Percentiles rank a stretch among this genome's conserved stretches.
These are phyloP conservation scores for Salpingus planirostris DNA, from an alignment of 2,888 invertebrate genomes.

Conservation along the genomic window DNA sequence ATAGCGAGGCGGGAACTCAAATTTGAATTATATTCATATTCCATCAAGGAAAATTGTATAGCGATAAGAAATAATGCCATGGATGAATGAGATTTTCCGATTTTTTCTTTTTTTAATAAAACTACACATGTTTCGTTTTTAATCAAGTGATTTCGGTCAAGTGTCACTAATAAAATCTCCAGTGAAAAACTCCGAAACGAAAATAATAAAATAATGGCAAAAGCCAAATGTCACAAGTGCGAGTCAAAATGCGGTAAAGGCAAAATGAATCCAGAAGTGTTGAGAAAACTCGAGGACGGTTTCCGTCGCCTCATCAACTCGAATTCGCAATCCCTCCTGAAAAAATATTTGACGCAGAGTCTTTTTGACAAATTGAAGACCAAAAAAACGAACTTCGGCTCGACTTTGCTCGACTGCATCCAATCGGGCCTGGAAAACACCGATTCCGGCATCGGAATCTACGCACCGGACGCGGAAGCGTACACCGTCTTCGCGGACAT, in stretches of 20 bases:
- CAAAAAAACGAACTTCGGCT: conserved; percentile 49
- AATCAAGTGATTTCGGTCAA: too few relatives aligned
- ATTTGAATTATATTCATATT: too few relatives aligned
- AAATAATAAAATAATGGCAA: background rate
- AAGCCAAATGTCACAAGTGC: conserved; percentile 25
- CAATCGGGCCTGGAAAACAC: conserved; percentile 56
- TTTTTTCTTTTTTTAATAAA: too few relatives aligned
- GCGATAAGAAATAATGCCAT: too few relatives aligned
- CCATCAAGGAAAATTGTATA: too few relatives aligned
- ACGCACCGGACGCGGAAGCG: conserved; percentile 61
- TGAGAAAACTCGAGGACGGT: conserved; percentile 44
- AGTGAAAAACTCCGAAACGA: too few relatives aligned
- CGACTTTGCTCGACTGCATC: conserved; percentile 54
- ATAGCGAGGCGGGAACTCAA: too few relatives aligned
- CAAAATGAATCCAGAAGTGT: conserved; percentile 35
- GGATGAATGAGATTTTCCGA: too few relatives aligned
- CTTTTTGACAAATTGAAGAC: conserved; percentile 48
- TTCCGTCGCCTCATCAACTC: conserved; percentile 42
- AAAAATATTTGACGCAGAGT: conserved; percentile 50
- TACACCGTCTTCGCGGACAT: conserved; percentile 55
- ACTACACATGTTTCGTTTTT: too few relatives aligned
- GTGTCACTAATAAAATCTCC: too few relatives aligned
- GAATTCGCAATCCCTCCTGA: conserved; percentile 53
- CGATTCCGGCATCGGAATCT: conserved; percentile 57
- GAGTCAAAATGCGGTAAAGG: conserved; percentile 29